Conservation (phyloP, 2,888 invertebrate genomes). For the Bimastos eiseni region DNA sequence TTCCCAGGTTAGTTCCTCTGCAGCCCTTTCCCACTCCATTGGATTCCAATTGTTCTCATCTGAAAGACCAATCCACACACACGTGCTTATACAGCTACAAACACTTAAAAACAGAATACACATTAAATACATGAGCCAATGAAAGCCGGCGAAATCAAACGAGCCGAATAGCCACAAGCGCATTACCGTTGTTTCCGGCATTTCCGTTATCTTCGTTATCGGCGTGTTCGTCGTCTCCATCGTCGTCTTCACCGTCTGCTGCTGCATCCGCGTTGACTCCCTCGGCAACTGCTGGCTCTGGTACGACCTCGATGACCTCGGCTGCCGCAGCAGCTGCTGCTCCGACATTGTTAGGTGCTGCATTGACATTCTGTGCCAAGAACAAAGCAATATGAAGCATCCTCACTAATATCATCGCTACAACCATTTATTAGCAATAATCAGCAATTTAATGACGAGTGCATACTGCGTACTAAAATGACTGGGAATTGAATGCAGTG, state of each 20-base stretch:
- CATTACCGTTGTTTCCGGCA: slow-evolving; percentile 32
- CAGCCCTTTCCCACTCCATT: slow-evolving; percentile 96
- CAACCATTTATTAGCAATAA: too few species aligned
- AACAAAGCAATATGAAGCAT: neutral
- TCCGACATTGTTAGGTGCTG: slow-evolving; percentile 27
- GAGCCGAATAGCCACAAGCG: neutral
- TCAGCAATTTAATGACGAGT: too few species aligned
- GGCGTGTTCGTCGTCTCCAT: slow-evolving; percentile 27
- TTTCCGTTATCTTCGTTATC: slow-evolving; percentile 30
- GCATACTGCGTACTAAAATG: too few species aligned
- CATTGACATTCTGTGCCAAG: neutral
- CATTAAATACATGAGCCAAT: neutral
- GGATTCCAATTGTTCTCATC: slow-evolving; percentile 87
- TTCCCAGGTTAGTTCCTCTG: slow-evolving; percentile 94
- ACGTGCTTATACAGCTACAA: neutral
- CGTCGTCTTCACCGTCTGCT: slow-evolving; percentile 26
- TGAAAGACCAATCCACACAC: slow-evolving; percentile 36
- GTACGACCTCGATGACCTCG: slow-evolving; percentile 52
- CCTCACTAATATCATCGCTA: too few species aligned
- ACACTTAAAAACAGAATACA: neutral
- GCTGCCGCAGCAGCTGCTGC: slow-evolving; percentile 47
- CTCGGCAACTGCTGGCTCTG: slow-evolving; percentile 42
- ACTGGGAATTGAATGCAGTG: too few species aligned
- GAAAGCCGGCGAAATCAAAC: neutral
- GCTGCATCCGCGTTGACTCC: neutral